phyloP scores from a whole-genome alignment of 1,140 invertebrate genomes.

The Saccostrea glomerata region DNA sequence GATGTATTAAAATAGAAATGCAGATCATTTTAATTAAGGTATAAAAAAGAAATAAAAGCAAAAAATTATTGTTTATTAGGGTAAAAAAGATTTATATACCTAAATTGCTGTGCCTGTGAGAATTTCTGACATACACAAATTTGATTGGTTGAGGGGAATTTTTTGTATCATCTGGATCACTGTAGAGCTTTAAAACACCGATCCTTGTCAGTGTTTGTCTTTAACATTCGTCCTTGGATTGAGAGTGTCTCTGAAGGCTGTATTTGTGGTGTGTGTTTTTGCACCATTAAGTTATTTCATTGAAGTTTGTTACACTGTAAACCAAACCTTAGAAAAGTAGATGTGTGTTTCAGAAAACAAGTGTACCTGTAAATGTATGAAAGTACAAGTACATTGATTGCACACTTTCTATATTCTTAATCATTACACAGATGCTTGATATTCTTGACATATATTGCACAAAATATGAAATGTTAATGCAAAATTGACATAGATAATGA shows the following conservation, averaged over 20 bases:
- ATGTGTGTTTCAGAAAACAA: not conserved
- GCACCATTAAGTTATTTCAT: not conserved
- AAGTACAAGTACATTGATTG: not conserved
- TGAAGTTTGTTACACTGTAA: not conserved
- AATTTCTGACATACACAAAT: constrained; percentile 24
- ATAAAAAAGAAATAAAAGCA: no score
- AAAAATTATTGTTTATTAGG: not conserved
- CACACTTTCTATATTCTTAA: not conserved
- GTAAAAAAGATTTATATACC: not conserved
- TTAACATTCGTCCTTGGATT: constrained; percentile 11
- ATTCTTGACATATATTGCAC: not conserved
- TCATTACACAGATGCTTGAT: not conserved
- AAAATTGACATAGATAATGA: not conserved
- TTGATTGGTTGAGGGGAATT: constrained; percentile 18
- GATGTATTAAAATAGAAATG: not conserved
- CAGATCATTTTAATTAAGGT: not conserved
- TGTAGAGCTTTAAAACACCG: constrained; percentile 7
- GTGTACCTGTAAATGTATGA: not conserved
- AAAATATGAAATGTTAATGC: not conserved
- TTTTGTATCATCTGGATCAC: constrained; percentile 36
- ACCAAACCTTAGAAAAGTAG: not conserved
- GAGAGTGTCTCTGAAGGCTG: not conserved
- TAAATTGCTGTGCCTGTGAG: not conserved
- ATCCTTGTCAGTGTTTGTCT: not conserved
- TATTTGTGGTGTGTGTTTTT: not conserved